These are phyloP conservation scores for Coleophora flavipennella DNA, from an alignment of 2,888 invertebrate genomes.

Conservation along the genomic window DNA sequence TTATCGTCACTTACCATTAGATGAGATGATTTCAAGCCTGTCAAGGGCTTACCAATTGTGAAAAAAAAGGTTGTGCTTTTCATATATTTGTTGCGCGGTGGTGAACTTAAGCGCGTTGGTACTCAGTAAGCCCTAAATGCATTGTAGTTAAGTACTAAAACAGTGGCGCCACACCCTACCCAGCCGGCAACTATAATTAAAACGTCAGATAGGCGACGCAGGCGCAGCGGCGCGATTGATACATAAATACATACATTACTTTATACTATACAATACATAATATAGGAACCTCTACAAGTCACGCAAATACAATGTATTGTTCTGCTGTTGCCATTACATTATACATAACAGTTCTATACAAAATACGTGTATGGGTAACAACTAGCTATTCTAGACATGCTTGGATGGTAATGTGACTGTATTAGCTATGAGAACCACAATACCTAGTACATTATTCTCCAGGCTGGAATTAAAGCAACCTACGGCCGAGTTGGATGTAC, in stretches of 20 bases:
- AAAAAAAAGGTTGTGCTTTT: too few relatives aligned
- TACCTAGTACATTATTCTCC: too few relatives aligned
- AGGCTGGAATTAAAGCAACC: too few relatives aligned
- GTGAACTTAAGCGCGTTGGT: too few relatives aligned
- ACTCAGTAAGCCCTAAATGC: too few relatives aligned
- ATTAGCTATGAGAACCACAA: neutral
- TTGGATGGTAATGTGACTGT: neutral
- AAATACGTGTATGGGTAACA: neutral
- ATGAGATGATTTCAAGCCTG: too few relatives aligned
- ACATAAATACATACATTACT: slow-evolving; percentile 32
- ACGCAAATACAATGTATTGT: neutral
- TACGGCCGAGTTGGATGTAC: too few relatives aligned
- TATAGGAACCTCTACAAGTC: neutral
- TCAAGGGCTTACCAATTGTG: too few relatives aligned
- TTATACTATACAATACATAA: neutral
- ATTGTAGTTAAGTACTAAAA: too few relatives aligned
- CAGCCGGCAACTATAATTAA: slow-evolving; percentile 58
- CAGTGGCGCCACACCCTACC: slow-evolving; percentile 20
- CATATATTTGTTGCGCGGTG: too few relatives aligned
- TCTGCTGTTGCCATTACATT: too few relatives aligned
- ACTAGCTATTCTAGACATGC: neutral
- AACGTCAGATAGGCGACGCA: slow-evolving; percentile 55
- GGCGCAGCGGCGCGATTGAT: slow-evolving; percentile 32
- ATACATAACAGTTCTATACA: neutral
- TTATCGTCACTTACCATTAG: too few relatives aligned